Conservation (phyloP, 1,140 invertebrate genomes). For the Drosophila erecta region DNA sequence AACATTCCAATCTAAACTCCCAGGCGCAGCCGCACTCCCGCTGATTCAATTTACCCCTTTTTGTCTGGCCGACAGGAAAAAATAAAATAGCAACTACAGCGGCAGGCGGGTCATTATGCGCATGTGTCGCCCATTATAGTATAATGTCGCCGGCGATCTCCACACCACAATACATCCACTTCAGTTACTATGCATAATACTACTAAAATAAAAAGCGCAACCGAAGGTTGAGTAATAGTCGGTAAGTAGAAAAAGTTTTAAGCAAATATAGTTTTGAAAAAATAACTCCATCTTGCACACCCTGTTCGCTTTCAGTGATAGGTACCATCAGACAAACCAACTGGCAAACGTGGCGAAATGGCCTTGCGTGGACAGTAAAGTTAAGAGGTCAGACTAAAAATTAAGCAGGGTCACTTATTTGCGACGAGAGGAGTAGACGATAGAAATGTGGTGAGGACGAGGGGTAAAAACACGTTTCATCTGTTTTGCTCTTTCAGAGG, state of each 20-base stretch:
- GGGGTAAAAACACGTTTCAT: neutral
- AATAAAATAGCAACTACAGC: slow-evolving; percentile 17
- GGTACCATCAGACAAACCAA: no score
- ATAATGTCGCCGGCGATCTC: slow-evolving; percentile 3
- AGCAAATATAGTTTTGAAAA: no score
- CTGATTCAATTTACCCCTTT: slow-evolving; percentile 15
- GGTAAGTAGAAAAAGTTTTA: no score
- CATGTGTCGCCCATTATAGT: slow-evolving; percentile 60
- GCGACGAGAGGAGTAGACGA: neutral
- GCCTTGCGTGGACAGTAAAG: slow-evolving; percentile 2
- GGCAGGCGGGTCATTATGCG: slow-evolving; percentile 55
- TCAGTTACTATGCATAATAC: slow-evolving; percentile 4
- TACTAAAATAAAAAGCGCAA: neutral
- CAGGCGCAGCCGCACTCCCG: slow-evolving; percentile 24
- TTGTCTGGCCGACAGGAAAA: neutral
- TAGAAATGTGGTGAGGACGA: neutral
- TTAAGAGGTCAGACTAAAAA: neutral
- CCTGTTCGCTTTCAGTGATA: no score
- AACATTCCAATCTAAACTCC: slow-evolving; percentile 72
- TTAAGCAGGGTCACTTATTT: neutral
- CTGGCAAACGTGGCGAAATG: neutral
- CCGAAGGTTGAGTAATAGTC: no score
- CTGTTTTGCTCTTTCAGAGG: neutral
- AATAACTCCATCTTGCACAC: no score
- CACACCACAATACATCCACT: slow-evolving; percentile 7